phyloP scores from a whole-genome alignment of 2,888 invertebrate genomes.

The Nephrocerus scutellatus region DNA sequence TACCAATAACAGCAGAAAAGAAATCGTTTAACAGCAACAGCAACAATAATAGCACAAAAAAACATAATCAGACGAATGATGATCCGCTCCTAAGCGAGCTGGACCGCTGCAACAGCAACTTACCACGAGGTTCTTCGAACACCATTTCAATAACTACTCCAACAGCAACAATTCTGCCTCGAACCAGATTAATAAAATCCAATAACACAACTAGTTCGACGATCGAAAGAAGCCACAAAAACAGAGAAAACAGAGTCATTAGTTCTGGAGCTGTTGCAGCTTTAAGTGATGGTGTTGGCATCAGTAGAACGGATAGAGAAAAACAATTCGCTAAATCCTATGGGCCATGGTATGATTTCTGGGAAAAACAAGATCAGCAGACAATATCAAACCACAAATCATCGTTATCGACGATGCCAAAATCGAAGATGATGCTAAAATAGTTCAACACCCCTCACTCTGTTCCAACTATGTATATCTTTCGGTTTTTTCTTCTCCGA shows the following conservation, averaged over 20 bases:
- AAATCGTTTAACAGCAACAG: conserved; percentile 39
- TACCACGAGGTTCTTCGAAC: conserved; percentile 65
- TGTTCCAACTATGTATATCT: too few species aligned
- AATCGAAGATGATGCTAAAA: too few species aligned
- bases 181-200: conserved; percentile 41
- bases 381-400: too few species aligned
- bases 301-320: conserved; percentile 22
- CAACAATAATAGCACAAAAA: conserved; percentile 53
- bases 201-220: conserved; percentile 28
- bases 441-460: too few species aligned
- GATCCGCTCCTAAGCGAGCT: too few species aligned
- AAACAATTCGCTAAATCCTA: conserved; percentile 57
- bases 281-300: conserved; percentile 13
- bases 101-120: conserved; percentile 47
- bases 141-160: conserved; percentile 49
- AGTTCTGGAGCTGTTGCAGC: too few species aligned
- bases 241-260: conserved; percentile 50
- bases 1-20: conserved; percentile 49
- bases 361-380: conserved; percentile 51
- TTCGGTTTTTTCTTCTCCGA: too few species aligned
- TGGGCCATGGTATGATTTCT: conserved; percentile 84
- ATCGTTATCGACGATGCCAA: too few species aligned
- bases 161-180: conserved; percentile 42
- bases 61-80: conserved; percentile 49
- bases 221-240: conserved; percentile 37